Conservation (phyloP, 2,113 vertebrate species). For the Orientallactaga bullata region DNA sequence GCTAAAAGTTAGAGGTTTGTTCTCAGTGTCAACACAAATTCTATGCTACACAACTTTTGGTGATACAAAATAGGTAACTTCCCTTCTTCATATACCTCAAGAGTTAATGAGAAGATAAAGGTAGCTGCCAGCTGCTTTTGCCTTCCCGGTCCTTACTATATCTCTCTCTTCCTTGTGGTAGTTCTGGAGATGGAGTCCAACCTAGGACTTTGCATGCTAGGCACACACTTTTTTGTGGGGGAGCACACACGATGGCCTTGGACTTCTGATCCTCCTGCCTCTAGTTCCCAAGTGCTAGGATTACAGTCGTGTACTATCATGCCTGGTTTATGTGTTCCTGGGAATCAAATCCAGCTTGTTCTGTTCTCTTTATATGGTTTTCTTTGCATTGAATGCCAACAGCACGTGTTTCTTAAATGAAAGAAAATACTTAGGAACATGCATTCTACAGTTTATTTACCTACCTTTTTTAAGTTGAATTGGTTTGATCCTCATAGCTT, state of each 20-base stretch:
- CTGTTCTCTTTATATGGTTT: background rate
- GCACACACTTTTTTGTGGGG: background rate
- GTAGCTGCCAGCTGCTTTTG: background rate
- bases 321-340: too few species aligned
- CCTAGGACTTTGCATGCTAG: background rate
- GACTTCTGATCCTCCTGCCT: too few species aligned
- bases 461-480: background rate
- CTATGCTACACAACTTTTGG: background rate
- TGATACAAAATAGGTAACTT: background rate
- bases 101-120: background rate
- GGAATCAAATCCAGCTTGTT: too few species aligned
- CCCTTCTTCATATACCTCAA: background rate
- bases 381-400: background rate
- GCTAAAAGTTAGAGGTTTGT: constrained; percentile 5
- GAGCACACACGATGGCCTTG: too few species aligned
- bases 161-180: background rate
- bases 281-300: too few species aligned
- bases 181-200: background rate
- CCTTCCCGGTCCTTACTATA: background rate
- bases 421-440: background rate
- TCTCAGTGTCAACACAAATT: background rate
- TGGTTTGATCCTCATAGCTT: constrained; percentile 17
- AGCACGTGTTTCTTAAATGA: background rate
- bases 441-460: background rate
- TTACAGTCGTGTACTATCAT: too few species aligned